Evolutionary conservation across 1,140 invertebrate species (phyloP), one percentile per base, ranked within the genome.

Genomic region (Sinonovacula constricta): DNA sequence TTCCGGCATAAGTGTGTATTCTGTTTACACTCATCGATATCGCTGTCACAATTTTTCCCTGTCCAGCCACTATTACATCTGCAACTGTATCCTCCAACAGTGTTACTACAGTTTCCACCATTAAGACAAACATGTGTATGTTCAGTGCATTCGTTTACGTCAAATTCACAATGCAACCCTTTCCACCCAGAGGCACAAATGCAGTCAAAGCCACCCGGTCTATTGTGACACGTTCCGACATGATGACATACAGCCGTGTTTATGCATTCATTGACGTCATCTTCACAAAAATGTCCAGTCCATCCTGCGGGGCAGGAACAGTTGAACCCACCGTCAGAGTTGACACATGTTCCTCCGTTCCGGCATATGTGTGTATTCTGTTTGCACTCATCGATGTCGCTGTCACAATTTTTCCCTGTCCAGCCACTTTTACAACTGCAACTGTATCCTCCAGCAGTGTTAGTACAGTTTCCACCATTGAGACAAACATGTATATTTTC

Each of bases 331-430:
- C 81, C 81, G 26, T 65, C 10, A 22, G 57, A 65, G 28, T 82
- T 79, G 39, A 10, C 18, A 18, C 39, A 45, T 10, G 18, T 7
- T 45, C 39, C 39, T 7, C 18, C 7, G 39, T 45, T 45, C 7
- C 18, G 7, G 39, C 39, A 45, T 10, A 45, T 45, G 7, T 85
- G 87, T 1, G 82, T 83, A 49, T 72, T 80, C 12, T 30, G 62
- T 72, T 94, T 94, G 77, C 86, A 88, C 62, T 87, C 87, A 76
- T 88, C 70, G 28, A 87, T 81, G 75, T 86, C 85, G 33, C 31
- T 45, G 24, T 57, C 49, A 49, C 81, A 83, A n/a, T 57, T 76
- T 39, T 4, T 39, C 36, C 71, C 71, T 0, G 39, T 63, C n/a
- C 24, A 74, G 26, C 71, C 71, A 4, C 26, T n/a, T 33, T 53